Base-by-base conservation (phyloP, 2,888 invertebrate genomes). In the Agrotis puta region DNA sequence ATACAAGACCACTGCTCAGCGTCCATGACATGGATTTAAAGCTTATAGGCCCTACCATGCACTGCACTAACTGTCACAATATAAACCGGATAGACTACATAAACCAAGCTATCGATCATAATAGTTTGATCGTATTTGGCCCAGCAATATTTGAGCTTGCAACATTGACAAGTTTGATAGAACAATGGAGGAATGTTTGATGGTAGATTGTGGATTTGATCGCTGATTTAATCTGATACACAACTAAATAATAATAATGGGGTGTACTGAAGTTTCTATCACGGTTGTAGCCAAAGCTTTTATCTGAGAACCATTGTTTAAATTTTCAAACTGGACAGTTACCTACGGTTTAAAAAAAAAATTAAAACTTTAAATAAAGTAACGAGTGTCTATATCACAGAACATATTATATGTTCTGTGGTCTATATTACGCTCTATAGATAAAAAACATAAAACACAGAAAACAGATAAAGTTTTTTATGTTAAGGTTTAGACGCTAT, bases 11-110 rank as follows among this genome's bases (percentile, higher is more conserved):
- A 57, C 22, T 33, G 18, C 47, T 53, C 27, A 24, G 18, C 24
- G 76, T 70, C 81, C 77, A 63, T 83, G 82, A 80, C 84, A 83
- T 50, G 67, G 63, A 70, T 80, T 73, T 0, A 2, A 5, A 33
- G 59, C n/a, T 2, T 48, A 22, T 54, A 63, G 53, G 18, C 54
- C 39, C 39, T 54, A 61, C 59, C 54, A 79, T 51, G 53, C 69
- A 64, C 48, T 27, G 18, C 33, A 33, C 5, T 56, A 18, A 70
- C 53, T 54, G 33, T 51, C 57, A 24, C 59, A 43, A 22, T 58
- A 2, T 43, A 57, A 69, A 78, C 54, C 20, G 27, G 54, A 24
- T 24, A 24, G 14, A 64, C 59, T 45, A 43, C 27, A 45, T 45
- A 2, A 45, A 48, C 50, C 58, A 39, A 51, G 9, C 67, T 65